Base-by-base conservation (phyloP, 1,140 invertebrate species). In the Anoplophora glabripennis region DNA sequence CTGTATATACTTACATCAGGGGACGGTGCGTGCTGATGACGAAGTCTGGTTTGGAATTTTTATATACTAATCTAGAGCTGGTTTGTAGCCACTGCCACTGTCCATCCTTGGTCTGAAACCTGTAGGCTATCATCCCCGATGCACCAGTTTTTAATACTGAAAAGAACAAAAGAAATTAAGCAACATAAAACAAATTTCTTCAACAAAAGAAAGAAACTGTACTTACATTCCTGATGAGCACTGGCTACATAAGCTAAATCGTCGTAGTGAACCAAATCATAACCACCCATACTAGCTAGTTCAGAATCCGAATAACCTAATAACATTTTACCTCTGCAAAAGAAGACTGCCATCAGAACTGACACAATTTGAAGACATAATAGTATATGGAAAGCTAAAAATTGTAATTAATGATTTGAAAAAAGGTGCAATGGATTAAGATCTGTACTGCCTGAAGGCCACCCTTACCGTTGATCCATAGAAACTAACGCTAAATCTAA, bases 31-130 rank as follows among this genome's bases (percentile, higher is more conserved):
- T 99, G 74, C 93, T 96, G 58, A 98, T 96, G 57, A 99, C 94
- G 77, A 97, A 98, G 76, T 99, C 96, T 1, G 96, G 95, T 78
- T 99, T 99, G 61, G 95, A 98, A 78, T 98, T 99, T 79, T 99
- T 99, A 79, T 98, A 98, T 34, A 98, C 94, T 45, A 99, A 83
- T 68, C 95, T 83, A 4, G 96, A 97, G 66, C 93, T 96, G 0
- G 95, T 98, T 80, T 99, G 97, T 18, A 99, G 78, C 96, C 96
- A 99, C 77, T 99, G 91, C 95, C 95, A 98, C 61, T 90, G 87
- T 3, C 89, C 88, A 41, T 96, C 90, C 77, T 97, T 96, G 42
- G 91, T 95, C 76, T 94, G 89, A 72, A 96, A 90, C 70, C 96
- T 86, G 73, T 99, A 99, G 44, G 96, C 96, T 68, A 99, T 98